Percentiles rank a stretch among this genome's conserved stretches.
phyloP scores from a whole-genome alignment of 2,113 vertebrate species.

The Oreochromis tanganicae region DNA sequence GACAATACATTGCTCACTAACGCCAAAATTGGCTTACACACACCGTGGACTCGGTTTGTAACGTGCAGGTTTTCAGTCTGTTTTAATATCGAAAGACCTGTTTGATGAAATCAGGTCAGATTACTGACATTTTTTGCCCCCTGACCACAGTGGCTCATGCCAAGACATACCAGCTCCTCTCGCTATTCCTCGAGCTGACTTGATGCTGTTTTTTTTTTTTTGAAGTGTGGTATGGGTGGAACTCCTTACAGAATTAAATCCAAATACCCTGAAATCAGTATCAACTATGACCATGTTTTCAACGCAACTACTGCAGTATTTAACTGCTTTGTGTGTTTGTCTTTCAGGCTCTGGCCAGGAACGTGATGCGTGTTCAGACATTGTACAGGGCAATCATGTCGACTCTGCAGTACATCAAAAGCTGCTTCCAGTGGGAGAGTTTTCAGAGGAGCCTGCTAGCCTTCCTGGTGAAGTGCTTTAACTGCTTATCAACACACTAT shows the following conservation, averaged over 20 bases:
- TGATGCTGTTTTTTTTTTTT: not conserved
- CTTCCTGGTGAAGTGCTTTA: constrained; percentile 82
- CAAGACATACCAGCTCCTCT: not conserved
- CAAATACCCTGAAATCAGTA: not conserved
- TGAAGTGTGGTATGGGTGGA: not conserved
- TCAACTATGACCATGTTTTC: not conserved
- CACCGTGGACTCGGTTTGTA: not conserved
- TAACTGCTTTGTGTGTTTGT: not conserved
- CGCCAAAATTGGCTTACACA: constrained; percentile 49
- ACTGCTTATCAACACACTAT: constrained; percentile 45
- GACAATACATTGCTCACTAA: constrained; percentile 53
- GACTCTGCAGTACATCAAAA: constrained; percentile 86
- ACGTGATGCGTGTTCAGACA: constrained; percentile 85
- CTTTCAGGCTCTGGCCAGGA: constrained; percentile 86
- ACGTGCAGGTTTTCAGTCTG: constrained; percentile 14
- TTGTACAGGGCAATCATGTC: constrained; percentile 83
- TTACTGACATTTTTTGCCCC: constrained; percentile 22
- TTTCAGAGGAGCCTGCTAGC: constrained; percentile 81
- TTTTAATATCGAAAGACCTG: constrained; percentile 19
- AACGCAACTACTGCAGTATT: not conserved
- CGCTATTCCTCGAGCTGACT: not conserved
- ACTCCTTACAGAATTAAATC: not conserved
- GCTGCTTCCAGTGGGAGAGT: constrained; percentile 98
- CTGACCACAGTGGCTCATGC: not conserved
- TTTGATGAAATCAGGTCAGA: constrained; percentile 51